Conservation (phyloP, 2,888 invertebrate species). For the Blastobasis lacticolella region DNA sequence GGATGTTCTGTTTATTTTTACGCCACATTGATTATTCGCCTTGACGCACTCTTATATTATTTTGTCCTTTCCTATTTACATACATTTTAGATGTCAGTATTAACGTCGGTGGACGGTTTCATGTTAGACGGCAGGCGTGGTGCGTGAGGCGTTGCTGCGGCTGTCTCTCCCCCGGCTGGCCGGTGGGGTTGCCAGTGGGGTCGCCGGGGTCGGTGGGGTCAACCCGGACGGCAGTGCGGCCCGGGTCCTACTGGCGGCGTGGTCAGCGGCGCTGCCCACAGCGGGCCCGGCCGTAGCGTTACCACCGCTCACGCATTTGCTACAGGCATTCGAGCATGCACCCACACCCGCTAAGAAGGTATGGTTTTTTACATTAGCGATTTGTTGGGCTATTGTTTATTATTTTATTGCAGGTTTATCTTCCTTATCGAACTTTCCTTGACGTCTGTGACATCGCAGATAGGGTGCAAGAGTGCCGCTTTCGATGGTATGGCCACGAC, state of each 20-base stretch:
- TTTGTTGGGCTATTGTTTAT: no score
- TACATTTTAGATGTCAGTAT: no score
- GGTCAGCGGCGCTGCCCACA: constrained; percentile 36
- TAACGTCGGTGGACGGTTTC: no score
- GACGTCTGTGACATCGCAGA: no score
- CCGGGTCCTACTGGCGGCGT: constrained; percentile 46
- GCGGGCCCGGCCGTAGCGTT: constrained; percentile 42
- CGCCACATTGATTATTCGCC: no score
- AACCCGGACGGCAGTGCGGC: constrained; percentile 29
- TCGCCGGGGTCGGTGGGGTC: constrained; percentile 14
- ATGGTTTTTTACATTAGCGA: not conserved
- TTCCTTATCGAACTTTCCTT: no score
- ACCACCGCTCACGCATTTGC: constrained; percentile 55
- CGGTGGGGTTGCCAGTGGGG: constrained; percentile 4
- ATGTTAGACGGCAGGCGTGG: constrained; percentile 70
- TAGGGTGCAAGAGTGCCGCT: no score
- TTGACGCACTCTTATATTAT: no score
- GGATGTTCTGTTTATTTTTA: no score
- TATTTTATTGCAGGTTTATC: no score
- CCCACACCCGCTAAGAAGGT: constrained; percentile 59
- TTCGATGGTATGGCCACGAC: no score
- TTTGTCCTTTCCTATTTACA: no score
- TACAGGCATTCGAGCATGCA: constrained; percentile 54
- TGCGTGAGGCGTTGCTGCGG: constrained; percentile 69
- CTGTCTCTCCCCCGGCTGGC: constrained; percentile 35